Evolutionary conservation across 1,140 invertebrate genomes (phyloP), one percentile per base, ranked within the genome.

Genomic region (Portunus trituberculatus): DNA sequence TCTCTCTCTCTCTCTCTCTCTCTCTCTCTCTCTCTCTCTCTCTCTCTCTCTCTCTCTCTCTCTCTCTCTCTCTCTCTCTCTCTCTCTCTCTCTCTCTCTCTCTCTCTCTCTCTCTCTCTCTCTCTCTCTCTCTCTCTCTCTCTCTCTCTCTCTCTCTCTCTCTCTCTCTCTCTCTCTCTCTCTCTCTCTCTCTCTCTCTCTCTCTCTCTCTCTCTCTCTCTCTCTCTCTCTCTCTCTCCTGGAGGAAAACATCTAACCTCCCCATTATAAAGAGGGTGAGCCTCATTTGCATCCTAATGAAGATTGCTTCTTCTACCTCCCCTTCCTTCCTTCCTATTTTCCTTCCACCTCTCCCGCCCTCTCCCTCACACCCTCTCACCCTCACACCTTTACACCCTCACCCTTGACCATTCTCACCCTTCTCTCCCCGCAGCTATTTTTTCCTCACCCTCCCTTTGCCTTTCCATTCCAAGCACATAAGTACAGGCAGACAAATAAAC

Each of bases 231-330:
- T n/a, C 20, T 7, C 20, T 20, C 67, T 76, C 12, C 67, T 20
- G 67, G 67, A n/a, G 20, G n/a, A 76, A 76, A 76, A 76, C 20
- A 76, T 20, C 20, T 76, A n/a, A 76, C 67, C 67, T 76, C 25
- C 10, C 67, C 67, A 76, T 76, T 76, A n/a, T 76, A 76, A 76
- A 76, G 67, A 76, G 20, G 20, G 67, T 76, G 67, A 20, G n/a
- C 16, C 67, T 76, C 67, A 76, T 76, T 76, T 76, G 67, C 67
- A 76, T 76, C 67, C 67, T 76, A 76, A 76, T 76, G 67, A n/a
- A 76, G 67, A 76, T 76, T 76, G 67, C 67, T n/a, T 76, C 67
- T 76, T 76, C 67, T 76, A 8, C 67, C n/a, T 76, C 6, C 67
- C 67, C 67, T 76, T n/a, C 67, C 67, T 76, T 76, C 67, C 67